Conservation (phyloP, 2,113 vertebrate genomes). For the Chloropsis hardwickii region DNA sequence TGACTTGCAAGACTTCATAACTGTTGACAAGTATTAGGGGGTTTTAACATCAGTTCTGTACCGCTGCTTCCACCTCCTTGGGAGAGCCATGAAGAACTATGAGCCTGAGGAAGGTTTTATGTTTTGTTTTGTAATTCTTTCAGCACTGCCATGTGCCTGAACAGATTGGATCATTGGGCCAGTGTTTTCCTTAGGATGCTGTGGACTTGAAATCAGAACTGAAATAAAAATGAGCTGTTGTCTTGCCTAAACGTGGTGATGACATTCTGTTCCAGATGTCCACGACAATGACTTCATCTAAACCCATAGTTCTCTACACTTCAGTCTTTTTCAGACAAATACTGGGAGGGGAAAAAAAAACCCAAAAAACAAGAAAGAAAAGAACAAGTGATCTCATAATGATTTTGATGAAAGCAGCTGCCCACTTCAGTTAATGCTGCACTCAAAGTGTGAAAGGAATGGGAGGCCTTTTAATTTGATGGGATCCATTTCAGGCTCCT, state of each 20-base stretch:
- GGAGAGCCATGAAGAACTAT: not conserved
- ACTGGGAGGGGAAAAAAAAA: not conserved
- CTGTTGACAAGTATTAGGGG: not conserved
- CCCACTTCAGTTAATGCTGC: constrained; percentile 35
- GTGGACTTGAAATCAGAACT: not conserved
- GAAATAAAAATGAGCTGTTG: constrained; percentile 1
- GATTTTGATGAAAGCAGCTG: constrained; percentile 49
- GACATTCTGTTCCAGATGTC: constrained; percentile 31
- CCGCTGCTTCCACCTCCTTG: not conserved
- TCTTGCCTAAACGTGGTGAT: not conserved
- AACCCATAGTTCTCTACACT: not conserved
- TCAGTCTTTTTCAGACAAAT: constrained; percentile 4
- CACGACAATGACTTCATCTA: not conserved
- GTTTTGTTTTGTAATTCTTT: not conserved
- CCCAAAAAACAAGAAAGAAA: not conserved
- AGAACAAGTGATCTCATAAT: not conserved
- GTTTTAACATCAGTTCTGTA: not conserved
- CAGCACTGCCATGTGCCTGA: not conserved
- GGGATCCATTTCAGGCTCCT: not conserved
- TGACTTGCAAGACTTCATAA: not conserved
- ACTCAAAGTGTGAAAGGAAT: not conserved
- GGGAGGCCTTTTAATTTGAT: constrained; percentile 19
- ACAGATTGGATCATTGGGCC: not conserved
- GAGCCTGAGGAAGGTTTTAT: not conserved
- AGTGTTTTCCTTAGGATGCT: not conserved